These are phyloP conservation scores for Pyrgus malvae DNA, from an alignment of 2,888 invertebrate genomes.

Conservation along the genomic window DNA sequence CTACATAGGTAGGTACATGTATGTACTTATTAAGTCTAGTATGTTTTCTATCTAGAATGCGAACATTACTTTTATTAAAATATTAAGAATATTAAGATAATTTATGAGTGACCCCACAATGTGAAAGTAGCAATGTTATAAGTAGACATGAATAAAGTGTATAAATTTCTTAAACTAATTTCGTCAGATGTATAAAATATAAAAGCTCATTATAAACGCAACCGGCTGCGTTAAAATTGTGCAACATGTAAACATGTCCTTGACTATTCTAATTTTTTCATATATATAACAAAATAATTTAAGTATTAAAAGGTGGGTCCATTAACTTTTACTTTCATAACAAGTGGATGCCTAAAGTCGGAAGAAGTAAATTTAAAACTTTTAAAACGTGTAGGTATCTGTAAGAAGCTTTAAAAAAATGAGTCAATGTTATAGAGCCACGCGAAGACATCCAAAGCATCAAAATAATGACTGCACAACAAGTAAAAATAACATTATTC, in stretches of 20 bases:
- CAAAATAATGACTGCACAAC: not conserved
- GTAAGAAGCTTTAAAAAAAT: not conserved
- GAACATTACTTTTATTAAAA: no score
- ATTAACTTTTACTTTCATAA: conserved; percentile 10
- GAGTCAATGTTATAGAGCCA: not conserved
- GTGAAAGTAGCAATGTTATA: no score
- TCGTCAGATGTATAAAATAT: conserved; percentile 14
- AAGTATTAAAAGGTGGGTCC: conserved; percentile 32
- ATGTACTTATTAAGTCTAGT: no score
- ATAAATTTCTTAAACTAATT: not conserved
- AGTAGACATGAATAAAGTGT: no score
- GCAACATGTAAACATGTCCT: not conserved
- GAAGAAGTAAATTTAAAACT: not conserved
- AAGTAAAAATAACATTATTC: no score
- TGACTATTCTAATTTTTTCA: conserved; percentile 1
- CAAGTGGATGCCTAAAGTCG: not conserved
- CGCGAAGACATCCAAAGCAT: not conserved
- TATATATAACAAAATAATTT: conserved; percentile 28
- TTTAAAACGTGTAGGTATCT: not conserved
- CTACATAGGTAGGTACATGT: no score
- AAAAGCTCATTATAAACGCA: not conserved
- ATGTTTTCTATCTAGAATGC: no score
- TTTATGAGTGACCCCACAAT: not conserved
- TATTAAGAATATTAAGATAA: no score
- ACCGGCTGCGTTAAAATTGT: not conserved